Conservation (phyloP, 2,888 invertebrate species). For the Amiota minor region DNA sequence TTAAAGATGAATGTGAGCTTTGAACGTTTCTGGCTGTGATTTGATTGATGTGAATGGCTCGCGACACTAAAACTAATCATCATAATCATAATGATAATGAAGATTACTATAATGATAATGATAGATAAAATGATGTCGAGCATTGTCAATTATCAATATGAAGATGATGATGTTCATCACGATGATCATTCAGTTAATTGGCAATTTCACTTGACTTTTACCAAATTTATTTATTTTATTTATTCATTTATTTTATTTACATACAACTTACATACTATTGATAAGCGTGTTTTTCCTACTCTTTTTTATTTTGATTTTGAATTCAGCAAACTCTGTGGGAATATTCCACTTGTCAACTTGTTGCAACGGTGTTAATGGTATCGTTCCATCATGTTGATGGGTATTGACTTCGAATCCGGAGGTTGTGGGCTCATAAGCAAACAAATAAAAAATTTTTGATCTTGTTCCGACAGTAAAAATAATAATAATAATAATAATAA, state of each 20-base stretch:
- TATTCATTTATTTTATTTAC: conserved; percentile 6
- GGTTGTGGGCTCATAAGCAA: not conserved
- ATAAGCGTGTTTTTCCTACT: not conserved
- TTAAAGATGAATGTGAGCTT: not conserved
- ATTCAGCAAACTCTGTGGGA: conserved; percentile 15
- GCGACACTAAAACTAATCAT: conserved; percentile 1
- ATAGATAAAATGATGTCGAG: not conserved
- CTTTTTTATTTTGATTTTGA: not conserved
- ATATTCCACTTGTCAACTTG: conserved; percentile 16
- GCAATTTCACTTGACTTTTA: conserved; percentile 1
- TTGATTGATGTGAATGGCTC: not conserved
- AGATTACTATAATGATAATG: no score
- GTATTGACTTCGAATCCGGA: not conserved
- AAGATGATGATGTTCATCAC: conserved; percentile 7
- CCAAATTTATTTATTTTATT: conserved; percentile 5
- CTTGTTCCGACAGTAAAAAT: not conserved
- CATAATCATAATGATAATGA: no score
- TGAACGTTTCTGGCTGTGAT: not conserved
- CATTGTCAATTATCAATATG: not conserved
- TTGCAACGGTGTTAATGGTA: conserved; percentile 7
- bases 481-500: not conserved
- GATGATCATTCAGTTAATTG: conserved; percentile 9
- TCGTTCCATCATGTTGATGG: not conserved
- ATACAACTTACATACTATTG: conserved; percentile 23
- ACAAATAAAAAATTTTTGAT: conserved; percentile 4